phyloP scores from a whole-genome alignment of 2,888 invertebrate genomes.

The Rotaria socialis region DNA sequence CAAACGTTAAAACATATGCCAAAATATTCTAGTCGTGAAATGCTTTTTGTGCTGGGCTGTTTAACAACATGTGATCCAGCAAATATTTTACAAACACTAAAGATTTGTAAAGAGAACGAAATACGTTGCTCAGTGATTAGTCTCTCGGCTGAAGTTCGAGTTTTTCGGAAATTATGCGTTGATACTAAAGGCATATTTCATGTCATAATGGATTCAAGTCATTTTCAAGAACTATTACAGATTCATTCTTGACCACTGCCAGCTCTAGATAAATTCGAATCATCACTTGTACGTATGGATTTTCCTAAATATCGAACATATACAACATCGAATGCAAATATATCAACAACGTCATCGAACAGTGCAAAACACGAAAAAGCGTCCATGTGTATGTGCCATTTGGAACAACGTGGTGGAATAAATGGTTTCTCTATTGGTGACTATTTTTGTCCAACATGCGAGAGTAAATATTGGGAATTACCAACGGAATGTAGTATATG shows the following conservation, averaged over 20 bases:
- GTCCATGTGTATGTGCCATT: slow-evolving; percentile 85
- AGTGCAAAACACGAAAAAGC: slow-evolving; percentile 65
- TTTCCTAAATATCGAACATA: slow-evolving; percentile 50
- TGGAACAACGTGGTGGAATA: slow-evolving; percentile 9
- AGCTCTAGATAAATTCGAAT: slow-evolving; percentile 70
- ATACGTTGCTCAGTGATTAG: slow-evolving; percentile 90
- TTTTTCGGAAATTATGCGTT: slow-evolving; percentile 78
- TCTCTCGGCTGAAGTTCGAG: slow-evolving; percentile 85
- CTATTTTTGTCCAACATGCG: slow-evolving; percentile 72
- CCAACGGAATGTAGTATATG: slow-evolving; percentile 94
- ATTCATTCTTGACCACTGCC: slow-evolving; percentile 39
- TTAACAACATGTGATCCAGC: slow-evolving; percentile 93
- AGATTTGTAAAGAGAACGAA: slow-evolving; percentile 72
- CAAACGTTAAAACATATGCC: slow-evolving; percentile 81
- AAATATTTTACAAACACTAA: slow-evolving; percentile 78
- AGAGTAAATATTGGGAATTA: slow-evolving; percentile 92
- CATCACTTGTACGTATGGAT: slow-evolving; percentile 48
- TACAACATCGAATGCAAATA: background rate
- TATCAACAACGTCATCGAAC: background rate
- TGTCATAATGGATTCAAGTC: background rate
- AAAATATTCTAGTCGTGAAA: slow-evolving; percentile 86
- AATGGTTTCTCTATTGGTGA: slow-evolving; percentile 54
- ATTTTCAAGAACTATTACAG: slow-evolving; percentile 25
- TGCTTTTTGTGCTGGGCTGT: slow-evolving; percentile 83
- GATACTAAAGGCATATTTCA: slow-evolving; percentile 67